These are phyloP conservation scores for Poecilobothrus nobilitatus DNA, from an alignment of 2,888 invertebrate species.

Conservation along the genomic window DNA sequence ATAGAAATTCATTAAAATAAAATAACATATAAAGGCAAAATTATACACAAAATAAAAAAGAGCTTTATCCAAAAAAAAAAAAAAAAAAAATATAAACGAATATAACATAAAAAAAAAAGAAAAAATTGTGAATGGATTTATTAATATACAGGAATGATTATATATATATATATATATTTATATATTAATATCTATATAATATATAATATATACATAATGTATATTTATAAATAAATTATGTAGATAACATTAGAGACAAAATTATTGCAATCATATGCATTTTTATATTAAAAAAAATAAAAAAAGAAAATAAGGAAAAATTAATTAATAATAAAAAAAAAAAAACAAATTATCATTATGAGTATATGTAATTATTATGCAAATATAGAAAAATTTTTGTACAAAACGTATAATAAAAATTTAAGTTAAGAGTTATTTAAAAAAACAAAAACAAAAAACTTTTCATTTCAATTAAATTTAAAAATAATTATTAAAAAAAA, in stretches of 20 bases:
- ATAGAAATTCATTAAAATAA: background rate
- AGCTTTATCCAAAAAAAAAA: background rate
- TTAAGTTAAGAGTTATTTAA: too few species aligned
- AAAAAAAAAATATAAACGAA: background rate
- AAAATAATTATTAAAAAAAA: too few species aligned
- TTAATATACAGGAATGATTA: background rate
- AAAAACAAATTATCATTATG: too few species aligned
- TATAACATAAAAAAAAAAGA: background rate
- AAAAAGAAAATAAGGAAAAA: too few species aligned
- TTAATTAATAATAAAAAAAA: too few species aligned
- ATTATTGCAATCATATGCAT: conserved; percentile 6
- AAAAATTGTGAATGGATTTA: background rate
- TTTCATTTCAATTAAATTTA: too few species aligned
- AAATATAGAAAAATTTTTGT: too few species aligned
- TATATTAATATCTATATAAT: too few species aligned
- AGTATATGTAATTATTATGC: too few species aligned
- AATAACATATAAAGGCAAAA: background rate
- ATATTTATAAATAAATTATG: background rate
- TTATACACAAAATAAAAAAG: background rate
- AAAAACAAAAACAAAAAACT: too few species aligned
- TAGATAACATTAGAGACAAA: background rate
- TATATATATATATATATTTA: background rate
- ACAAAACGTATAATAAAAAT: too few species aligned
- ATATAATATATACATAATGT: too few species aligned
- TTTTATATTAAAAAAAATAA: background rate